Percentiles rank a stretch among this genome's conserved stretches.
Evolutionary conservation across 53 echinoderm and acorn worm species (phyloP).

Genomic region (Temnopleurus reevesii): DNA sequence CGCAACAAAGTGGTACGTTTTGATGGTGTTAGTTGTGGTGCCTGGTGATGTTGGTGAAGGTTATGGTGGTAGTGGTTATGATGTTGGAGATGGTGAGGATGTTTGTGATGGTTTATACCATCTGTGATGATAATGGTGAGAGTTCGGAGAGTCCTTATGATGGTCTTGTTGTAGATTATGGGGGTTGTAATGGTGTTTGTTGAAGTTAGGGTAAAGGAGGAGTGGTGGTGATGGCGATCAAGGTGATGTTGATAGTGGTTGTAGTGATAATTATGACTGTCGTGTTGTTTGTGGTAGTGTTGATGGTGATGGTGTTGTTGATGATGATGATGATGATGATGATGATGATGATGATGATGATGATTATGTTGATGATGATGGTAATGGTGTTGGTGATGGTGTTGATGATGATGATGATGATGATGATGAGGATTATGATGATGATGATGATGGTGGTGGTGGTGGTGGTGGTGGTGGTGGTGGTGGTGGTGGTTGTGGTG

Average conservation of each 20-base stretch:
- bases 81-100: not conserved
- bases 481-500: not conserved
- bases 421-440: too few species aligned
- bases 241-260: not conserved
- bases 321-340: not conserved
- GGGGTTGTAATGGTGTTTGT: too few species aligned
- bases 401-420: too few species aligned
- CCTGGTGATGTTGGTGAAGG: not conserved
- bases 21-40: too few species aligned
- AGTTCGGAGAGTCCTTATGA: too few species aligned
- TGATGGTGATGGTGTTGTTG: not conserved
- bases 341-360: not conserved
- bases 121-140: too few species aligned
- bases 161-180: too few species aligned
- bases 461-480: not conserved
- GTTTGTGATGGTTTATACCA: not conserved
- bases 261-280: not conserved
- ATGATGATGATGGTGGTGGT: not conserved
- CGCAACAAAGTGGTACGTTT: slow-evolving; percentile 11
- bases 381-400: too few species aligned
- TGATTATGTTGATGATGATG: not conserved
- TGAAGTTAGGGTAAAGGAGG: too few species aligned
- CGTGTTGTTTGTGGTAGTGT: not conserved
- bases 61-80: not conserved
- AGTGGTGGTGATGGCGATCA: not conserved